phyloP scores from a whole-genome alignment of 2,888 invertebrate genomes.

The Sylvicola cinctus region DNA sequence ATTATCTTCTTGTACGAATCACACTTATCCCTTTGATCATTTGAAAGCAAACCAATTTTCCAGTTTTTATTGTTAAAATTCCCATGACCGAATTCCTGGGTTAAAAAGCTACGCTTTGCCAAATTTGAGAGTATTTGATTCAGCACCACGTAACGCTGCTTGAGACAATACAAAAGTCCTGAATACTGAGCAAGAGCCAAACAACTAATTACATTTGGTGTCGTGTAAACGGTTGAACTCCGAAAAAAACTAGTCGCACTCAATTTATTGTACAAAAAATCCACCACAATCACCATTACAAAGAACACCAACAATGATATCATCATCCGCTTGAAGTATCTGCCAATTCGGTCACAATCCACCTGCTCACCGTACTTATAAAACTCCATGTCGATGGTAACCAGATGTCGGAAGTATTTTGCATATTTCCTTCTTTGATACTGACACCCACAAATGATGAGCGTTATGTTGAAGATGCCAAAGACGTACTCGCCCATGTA shows the following conservation, averaged over 20 bases:
- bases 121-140: no score
- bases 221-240: background rate
- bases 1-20: background rate
- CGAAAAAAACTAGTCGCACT: background rate
- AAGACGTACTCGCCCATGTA: conserved; percentile 1
- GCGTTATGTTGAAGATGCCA: background rate
- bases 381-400: background rate
- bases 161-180: no score
- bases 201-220: conserved; percentile 2
- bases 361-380: background rate
- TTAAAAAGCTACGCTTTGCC: no score
- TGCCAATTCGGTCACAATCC: background rate
- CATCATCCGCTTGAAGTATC: background rate
- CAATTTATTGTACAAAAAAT: background rate
- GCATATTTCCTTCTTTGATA: background rate
- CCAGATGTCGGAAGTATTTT: background rate
- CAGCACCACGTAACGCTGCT: no score
- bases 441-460: conserved; percentile 1
- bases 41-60: no score
- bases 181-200: background rate
- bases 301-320: background rate
- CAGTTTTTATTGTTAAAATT: no score
- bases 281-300: background rate
- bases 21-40: no score
- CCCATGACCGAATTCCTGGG: no score